Conservation (phyloP, 2,797 vertebrate genomes). For the Eupleurogrammus muticus region DNA sequence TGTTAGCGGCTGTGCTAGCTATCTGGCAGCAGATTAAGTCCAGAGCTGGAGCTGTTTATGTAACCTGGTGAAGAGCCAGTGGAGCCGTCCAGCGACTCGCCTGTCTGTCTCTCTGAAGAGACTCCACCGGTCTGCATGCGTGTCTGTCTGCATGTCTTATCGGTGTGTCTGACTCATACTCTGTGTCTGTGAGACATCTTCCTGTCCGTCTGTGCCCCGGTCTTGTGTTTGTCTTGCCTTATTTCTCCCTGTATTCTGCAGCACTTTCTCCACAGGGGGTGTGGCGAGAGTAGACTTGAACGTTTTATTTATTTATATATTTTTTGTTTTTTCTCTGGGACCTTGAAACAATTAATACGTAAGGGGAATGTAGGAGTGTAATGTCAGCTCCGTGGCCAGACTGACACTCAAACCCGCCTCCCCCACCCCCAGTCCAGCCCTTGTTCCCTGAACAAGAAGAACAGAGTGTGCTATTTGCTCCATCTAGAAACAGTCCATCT, state of each 20-base stretch:
- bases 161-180: conserved; percentile 52
- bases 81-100: conserved; percentile 58
- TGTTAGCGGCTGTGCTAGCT: conserved; percentile 63
- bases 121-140: conserved; percentile 26
- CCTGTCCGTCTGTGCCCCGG: conserved; percentile 45
- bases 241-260: conserved; percentile 45
- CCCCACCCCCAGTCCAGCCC: conserved; percentile 57
- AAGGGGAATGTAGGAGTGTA: conserved; percentile 68
- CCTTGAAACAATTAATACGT: conserved; percentile 78
- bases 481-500: conserved; percentile 66
- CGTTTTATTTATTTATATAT: conserved; percentile 16
- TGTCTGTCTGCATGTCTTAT: background rate
- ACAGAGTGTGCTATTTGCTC: conserved; percentile 80
- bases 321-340: conserved; percentile 37
- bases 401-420: conserved; percentile 57
- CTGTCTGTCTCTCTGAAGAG: conserved; percentile 54
- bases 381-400: conserved; percentile 61
- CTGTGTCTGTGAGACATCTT: conserved; percentile 44
- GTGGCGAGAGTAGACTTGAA: conserved; percentile 33
- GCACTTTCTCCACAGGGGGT: conserved; percentile 53
- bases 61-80: conserved; percentile 72
- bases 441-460: conserved; percentile 73
- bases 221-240: conserved; percentile 35
- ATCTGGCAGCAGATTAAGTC: conserved; percentile 70
- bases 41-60: conserved; percentile 75